Evolutionary conservation across 2,888 invertebrate species (phyloP), one percentile per base, ranked within the genome.

Genomic region (Agapostemon virescens): DNA sequence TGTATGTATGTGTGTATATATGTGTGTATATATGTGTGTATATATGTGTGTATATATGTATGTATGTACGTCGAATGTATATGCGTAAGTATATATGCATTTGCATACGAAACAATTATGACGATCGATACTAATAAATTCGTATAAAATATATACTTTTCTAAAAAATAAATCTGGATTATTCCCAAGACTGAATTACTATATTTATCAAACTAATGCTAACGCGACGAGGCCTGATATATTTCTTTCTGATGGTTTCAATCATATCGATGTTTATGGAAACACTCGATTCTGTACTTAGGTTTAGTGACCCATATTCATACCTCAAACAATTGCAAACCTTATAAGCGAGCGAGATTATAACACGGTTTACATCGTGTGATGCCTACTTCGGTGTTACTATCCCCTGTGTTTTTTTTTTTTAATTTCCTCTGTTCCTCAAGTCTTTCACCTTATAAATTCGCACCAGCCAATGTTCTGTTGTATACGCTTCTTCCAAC

Each of bases 401-500:
- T 66, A 83, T 30, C 70, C n/a, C 17, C 23, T n/a, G 45, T 55
- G 9, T n/a, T 52, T 20, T 95, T 94, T 55, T 5, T n/a, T 52
- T 20, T 95, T 94, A 97, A 83, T 95, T 95, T 64, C 98, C 98
- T 89, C 98, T 94, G 93, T 99, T 99, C 82, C 97, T 96, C 86
- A 98, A 94, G 93, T 98, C 97, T 94, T 99, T 99, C 49, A 99
- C 99, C 94, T 98, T 98, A 94, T 99, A 99, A 91, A 99, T 98
- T 90, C 99, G 95, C 76, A 99, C 99, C 68, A 99, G 95, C 99
- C 99, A 99, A 93, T 99, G 99, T 93, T 99, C 99, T 0, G 99
- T 98, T 26, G 99, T 99, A 93, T 99, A 99, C 0, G 99, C 99
- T 93, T 99, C 99, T 93, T 99, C 99, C n/a, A 99, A 93, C n/a